Conservation (phyloP, 2,113 vertebrate species). For the Ochotona curzoniae region DNA sequence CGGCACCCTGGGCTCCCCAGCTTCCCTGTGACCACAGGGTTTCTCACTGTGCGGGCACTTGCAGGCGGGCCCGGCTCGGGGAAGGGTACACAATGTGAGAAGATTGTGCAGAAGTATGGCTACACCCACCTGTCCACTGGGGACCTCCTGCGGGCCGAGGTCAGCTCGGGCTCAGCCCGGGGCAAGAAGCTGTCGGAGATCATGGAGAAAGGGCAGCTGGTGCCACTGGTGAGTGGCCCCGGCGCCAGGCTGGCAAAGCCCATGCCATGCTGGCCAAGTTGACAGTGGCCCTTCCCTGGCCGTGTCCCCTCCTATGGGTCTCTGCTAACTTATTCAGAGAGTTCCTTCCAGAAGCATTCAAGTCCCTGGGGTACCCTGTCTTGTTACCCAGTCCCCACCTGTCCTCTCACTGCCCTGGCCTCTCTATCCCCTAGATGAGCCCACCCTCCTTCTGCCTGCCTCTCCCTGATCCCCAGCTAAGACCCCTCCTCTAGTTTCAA, state of each 20-base stretch:
- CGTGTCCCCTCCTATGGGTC: neutral
- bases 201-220: conserved; percentile 98
- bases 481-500: neutral
- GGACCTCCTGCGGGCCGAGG: conserved; percentile 95
- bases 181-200: conserved; percentile 96
- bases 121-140: conserved; percentile 99
- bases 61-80: conserved; percentile 98
- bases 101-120: conserved; percentile 95
- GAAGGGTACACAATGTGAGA: conserved; percentile 98
- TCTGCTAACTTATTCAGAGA: neutral
- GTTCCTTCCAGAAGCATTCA: neutral
- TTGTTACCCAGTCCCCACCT: neutral
- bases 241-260: too few species aligned
- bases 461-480: neutral
- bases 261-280: neutral
- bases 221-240: conserved; percentile 92
- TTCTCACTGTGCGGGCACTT: conserved; percentile 45
- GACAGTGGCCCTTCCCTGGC: neutral
- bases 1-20: neutral
- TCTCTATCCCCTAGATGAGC: neutral
- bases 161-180: conserved; percentile 93
- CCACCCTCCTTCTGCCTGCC: neutral
- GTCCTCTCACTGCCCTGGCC: neutral
- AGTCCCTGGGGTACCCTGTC: neutral
- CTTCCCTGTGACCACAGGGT: neutral